Conservation (phyloP, 35 echinoderm and acorn worm species). For the Stichopus chloronotus region DNA sequence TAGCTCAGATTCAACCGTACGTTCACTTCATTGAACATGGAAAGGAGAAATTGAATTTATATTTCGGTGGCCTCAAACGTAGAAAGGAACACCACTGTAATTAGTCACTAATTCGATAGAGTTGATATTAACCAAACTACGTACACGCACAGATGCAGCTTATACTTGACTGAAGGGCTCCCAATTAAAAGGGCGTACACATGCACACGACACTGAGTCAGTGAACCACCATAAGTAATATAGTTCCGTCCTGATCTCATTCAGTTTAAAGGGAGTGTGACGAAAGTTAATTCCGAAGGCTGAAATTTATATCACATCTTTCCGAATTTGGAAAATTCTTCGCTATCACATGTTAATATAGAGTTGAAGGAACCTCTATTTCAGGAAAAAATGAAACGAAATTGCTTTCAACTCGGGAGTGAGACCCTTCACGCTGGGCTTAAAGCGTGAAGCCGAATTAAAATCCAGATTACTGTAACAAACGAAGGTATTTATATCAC, state of each 20-base stretch:
- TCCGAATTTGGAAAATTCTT: not conserved
- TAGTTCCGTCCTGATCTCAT: too few relatives aligned
- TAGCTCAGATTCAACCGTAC: too few relatives aligned
- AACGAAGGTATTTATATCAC: not conserved
- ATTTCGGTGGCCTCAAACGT: too few relatives aligned
- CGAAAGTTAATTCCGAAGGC: not conserved
- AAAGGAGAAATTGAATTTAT: too few relatives aligned
- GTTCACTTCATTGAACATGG: too few relatives aligned
- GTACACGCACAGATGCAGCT: too few relatives aligned
- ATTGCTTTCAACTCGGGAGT: not conserved
- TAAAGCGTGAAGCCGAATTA: not conserved
- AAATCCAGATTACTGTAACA: not conserved
- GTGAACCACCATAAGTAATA: too few relatives aligned
- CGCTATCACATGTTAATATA: not conserved
- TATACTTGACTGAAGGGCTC: not conserved
- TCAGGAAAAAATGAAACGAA: not conserved
- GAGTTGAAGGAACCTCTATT: not conserved
- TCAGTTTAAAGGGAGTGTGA: not conserved
- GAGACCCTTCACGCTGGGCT: not conserved
- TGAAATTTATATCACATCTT: not conserved
- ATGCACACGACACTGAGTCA: not conserved
- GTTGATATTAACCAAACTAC: too few relatives aligned
- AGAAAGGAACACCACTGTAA: too few relatives aligned
- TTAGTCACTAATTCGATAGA: too few relatives aligned
- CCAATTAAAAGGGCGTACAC: not conserved